These are phyloP conservation scores for Ophioninae sp. DNA, from an alignment of 2,888 invertebrate genomes.

Conservation along the genomic window DNA sequence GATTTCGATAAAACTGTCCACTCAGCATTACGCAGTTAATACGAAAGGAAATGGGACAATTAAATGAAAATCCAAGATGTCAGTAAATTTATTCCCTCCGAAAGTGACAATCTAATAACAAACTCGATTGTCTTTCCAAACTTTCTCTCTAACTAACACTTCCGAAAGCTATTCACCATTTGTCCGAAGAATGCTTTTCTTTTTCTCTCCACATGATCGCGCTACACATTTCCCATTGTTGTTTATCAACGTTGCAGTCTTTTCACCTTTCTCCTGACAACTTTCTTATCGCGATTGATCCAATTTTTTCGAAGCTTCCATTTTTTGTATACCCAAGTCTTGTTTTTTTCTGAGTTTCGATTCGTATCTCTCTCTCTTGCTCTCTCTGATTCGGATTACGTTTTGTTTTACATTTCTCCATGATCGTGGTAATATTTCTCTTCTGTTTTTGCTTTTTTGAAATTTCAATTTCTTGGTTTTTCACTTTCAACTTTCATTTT, in stretches of 20 bases:
- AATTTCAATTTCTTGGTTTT: background rate
- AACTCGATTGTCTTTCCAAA: background rate
- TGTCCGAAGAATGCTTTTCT: no score
- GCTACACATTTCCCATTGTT: background rate
- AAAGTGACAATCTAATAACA: background rate
- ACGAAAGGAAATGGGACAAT: background rate
- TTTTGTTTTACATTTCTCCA: background rate
- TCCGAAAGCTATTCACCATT: no score
- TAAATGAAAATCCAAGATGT: background rate
- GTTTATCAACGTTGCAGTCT: background rate
- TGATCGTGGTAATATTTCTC: no score
- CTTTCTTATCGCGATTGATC: background rate
- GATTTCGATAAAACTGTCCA: no score
- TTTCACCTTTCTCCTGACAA: background rate
- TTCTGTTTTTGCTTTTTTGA: no score
- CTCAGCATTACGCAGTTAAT: no score
- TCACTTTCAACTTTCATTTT: background rate
- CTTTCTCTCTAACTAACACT: no score
- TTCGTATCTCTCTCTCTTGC: background rate
- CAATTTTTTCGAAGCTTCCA: background rate
- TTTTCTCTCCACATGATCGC: no score
- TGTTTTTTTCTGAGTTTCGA: background rate
- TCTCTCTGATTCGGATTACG: background rate
- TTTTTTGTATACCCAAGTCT: background rate
- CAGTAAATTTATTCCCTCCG: background rate